These are phyloP conservation scores for Thumatha senex DNA, from an alignment of 2,888 invertebrate species.

Conservation along the genomic window DNA sequence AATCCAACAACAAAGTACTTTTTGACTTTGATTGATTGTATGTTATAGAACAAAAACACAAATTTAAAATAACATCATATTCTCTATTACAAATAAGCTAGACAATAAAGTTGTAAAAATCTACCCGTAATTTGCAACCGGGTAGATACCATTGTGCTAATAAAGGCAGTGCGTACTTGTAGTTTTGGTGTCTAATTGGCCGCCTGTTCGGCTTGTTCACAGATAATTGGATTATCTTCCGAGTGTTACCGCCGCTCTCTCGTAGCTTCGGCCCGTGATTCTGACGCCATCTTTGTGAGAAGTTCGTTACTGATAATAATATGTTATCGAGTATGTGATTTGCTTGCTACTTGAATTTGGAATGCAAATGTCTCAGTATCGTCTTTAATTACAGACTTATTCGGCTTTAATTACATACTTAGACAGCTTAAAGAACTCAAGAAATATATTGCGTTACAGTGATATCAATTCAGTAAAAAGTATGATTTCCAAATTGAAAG, in stretches of 20 bases:
- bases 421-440: too few species aligned
- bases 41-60: too few species aligned
- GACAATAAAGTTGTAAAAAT: constrained; percentile 10
- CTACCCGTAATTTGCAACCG: constrained; percentile 12
- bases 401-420: too few species aligned
- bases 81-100: not conserved
- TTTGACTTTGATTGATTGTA: too few species aligned
- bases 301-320: constrained; percentile 29
- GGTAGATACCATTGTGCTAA: constrained; percentile 23
- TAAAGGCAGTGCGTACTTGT: constrained; percentile 37
- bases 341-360: constrained; percentile 17
- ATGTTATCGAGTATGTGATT: constrained; percentile 38
- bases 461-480: too few species aligned
- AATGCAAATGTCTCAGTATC: constrained; percentile 12
- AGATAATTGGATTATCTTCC: constrained; percentile 61
- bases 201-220: constrained; percentile 47
- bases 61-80: too few species aligned
- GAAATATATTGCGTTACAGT: too few species aligned
- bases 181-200: constrained; percentile 57
- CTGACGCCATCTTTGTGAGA: constrained; percentile 24
- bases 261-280: constrained; percentile 31
- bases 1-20: too few species aligned
- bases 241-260: constrained; percentile 46
- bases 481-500: too few species aligned
- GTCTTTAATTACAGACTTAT: not conserved